Evolutionary conservation across 2,797 vertebrate species (phyloP).

Genomic region (Amphiprion clarkii): DNA sequence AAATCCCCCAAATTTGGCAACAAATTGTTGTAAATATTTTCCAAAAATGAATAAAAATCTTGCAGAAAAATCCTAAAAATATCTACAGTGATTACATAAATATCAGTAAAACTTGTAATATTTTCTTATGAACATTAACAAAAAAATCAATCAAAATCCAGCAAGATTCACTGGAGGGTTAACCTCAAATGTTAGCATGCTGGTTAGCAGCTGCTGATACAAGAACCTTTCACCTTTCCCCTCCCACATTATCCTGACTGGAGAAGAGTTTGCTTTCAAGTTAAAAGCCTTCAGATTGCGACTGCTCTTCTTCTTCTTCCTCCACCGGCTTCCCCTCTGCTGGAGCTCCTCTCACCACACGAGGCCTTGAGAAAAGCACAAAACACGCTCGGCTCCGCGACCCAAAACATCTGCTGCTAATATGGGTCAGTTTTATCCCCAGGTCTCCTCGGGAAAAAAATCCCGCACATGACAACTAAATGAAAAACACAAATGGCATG

Average conservation of each 20-base stretch:
- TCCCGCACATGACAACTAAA: slow-evolving; percentile 53
- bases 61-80: no score
- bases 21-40: no score
- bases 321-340: slow-evolving; percentile 22
- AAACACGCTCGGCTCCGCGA: slow-evolving; percentile 54
- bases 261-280: no score
- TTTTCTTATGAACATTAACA: no score
- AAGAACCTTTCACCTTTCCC: background rate
- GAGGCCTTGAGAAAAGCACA: slow-evolving; percentile 52
- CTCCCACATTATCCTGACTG: no score
- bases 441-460: slow-evolving; percentile 12
- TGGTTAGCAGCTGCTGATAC: slow-evolving; percentile 9
- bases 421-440: slow-evolving; percentile 68
- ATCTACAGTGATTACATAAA: no score
- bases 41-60: no score
- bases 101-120: no score
- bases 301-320: background rate
- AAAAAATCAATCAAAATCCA: no score
- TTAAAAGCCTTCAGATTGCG: no score
- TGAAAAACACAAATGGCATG: slow-evolving; percentile 72
- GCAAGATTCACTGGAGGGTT: no score
- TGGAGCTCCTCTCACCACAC: slow-evolving; percentile 36
- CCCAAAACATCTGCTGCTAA: slow-evolving; percentile 81
- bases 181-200: background rate
- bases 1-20: no score